Evolutionary conservation across 2,797 vertebrate genomes (phyloP).

Genomic region (Melanotaenia trifasciata): DNA sequence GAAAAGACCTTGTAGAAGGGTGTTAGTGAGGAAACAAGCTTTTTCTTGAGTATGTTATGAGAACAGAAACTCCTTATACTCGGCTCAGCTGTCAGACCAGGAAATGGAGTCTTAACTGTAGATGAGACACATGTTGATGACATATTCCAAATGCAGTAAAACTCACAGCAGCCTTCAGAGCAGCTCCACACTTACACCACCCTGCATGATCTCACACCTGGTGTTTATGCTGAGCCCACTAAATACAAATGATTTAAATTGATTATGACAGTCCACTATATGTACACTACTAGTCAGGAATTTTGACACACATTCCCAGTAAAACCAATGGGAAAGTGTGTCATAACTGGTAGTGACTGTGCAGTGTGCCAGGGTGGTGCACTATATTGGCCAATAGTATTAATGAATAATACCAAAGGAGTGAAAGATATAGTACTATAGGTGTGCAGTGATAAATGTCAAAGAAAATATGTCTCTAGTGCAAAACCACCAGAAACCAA

Average conservation of each 20-base stretch:
- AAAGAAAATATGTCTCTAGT: not conserved
- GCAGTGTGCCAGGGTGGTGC: not conserved
- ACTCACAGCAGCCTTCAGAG: constrained; percentile 42
- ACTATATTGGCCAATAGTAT: not conserved
- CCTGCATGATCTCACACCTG: constrained; percentile 51
- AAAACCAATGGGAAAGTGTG: no score
- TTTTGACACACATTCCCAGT: no score
- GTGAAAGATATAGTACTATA: not conserved
- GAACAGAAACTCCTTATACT: constrained; percentile 62
- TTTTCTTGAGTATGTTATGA: constrained; percentile 55
- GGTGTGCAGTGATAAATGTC: not conserved
- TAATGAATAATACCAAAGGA: not conserved
- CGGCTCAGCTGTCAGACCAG: constrained; percentile 64
- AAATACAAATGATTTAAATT: constrained; percentile 23
- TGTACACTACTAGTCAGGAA: not conserved
- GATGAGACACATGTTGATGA: constrained; percentile 75
- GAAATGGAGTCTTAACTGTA: constrained; percentile 64
- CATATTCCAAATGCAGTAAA: constrained; percentile 67
- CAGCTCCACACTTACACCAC: constrained; percentile 19
- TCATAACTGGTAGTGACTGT: not conserved
- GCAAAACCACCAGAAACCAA: not conserved
- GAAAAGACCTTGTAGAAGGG: constrained; percentile 31
- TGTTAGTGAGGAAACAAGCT: constrained; percentile 27
- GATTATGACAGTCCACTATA: not conserved
- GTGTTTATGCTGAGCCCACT: constrained; percentile 22